Evolutionary conservation across 2,797 vertebrate species (phyloP), one percentile per base, ranked within the genome.

Genomic region (Acipenser transmontanus): DNA sequence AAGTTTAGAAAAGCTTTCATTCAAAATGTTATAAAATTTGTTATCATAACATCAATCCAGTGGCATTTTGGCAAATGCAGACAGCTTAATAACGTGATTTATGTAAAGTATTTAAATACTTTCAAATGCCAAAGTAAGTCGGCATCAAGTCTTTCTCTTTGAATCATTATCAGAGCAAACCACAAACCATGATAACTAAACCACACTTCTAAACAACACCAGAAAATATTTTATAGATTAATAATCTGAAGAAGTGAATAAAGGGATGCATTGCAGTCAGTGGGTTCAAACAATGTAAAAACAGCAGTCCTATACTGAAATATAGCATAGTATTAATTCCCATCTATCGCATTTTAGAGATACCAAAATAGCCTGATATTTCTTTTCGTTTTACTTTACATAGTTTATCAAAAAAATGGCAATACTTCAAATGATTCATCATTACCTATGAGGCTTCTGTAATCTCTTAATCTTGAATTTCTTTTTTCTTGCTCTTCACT

Each of bases 401-500:
- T 17, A 17, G 17, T 17, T 17, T 17, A 17, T 17, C 17, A 34
- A 34, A 34, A 34, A 34, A 34, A 3, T 34, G 34, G 34, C 34
- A 34, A 3, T 34, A 34, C 34, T 34, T 34, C 34, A 34, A 34
- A 47, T 54, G 52, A 12, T 48, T 9, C 13, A 47, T 1, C 75
- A 68, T 77, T 87, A 98, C 97, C 96, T 9, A 99, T 97, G 72
- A 99, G 92, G 79, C 94, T 98, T 76, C 89, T 87, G 77, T 94
- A 96, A 78, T 99, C 97, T 79, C 95, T 88, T 72, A 99, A 81
- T 68, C 92, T 89, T 62, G 93, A 95, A 85, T 98, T 98, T 72
- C 95, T 92, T 72, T 89, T 94, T 82, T 98, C 96, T 76, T 97
- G 97, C 66, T 98, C 95, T 74, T 96, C 93, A 0, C 95, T 98